These are phyloP conservation scores for Melospiza melodia DNA, from an alignment of 2,113 vertebrate species.

Conservation along the genomic window DNA sequence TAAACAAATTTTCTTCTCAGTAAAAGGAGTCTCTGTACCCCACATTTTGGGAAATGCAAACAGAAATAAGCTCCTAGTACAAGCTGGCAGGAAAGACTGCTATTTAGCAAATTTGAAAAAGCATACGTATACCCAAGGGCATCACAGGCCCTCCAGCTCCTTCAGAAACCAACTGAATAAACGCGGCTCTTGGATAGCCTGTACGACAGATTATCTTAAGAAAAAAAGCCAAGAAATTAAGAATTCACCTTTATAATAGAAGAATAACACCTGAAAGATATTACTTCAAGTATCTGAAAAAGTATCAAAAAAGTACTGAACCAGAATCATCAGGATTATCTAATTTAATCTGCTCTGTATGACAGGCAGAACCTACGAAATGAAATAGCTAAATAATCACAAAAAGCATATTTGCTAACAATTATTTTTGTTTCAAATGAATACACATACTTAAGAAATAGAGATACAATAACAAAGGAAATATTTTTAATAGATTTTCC, in stretches of 20 bases:
- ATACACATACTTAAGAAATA: not conserved
- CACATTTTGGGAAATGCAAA: not conserved
- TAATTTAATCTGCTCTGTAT: not conserved
- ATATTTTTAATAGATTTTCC: not conserved
- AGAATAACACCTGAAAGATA: not conserved
- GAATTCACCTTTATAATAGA: not conserved
- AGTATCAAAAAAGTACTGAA: not conserved
- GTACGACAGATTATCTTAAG: not conserved
- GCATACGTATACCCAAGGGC: not conserved
- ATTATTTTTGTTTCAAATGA: not conserved
- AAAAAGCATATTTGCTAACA: not conserved
- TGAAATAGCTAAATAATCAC: not conserved
- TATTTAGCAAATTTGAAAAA: not conserved
- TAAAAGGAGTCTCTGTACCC: not conserved
- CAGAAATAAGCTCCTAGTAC: not conserved
- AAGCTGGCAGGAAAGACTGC: not conserved
- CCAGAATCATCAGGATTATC: not conserved
- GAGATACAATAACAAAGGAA: not conserved
- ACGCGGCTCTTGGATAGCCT: not conserved
- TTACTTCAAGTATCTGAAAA: not conserved
- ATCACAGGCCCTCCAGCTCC: accelerated
- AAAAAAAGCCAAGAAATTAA: not conserved
- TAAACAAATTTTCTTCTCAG: not conserved
- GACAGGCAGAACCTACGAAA: not conserved
- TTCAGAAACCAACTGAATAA: not conserved